Percentiles rank a stretch among this genome's conserved stretches.
Evolutionary conservation across 1,140 invertebrate species (phyloP).

Genomic region (Uloborus diversus): DNA sequence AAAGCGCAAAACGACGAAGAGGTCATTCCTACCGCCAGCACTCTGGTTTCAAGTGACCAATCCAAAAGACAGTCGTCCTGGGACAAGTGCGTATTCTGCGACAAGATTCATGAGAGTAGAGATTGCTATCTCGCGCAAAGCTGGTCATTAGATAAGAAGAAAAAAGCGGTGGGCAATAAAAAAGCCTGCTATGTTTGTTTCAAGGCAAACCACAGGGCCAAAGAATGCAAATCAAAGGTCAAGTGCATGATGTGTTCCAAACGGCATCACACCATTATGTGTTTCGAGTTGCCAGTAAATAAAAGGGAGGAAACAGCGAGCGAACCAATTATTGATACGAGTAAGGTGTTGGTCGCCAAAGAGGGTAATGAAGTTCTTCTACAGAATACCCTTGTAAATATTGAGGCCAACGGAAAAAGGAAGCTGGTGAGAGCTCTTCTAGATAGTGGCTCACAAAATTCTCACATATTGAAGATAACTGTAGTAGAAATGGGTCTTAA

Average conservation of each 20-base stretch:
- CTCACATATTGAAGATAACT: neutral
- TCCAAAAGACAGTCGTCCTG: neutral
- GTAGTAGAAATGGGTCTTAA: neutral
- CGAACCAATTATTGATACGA: neutral
- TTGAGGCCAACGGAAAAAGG: neutral
- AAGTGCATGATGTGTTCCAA: conserved; percentile 9
- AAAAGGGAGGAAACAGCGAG: neutral
- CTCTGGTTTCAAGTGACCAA: neutral
- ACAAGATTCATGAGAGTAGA: conserved; percentile 12
- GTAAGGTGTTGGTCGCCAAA: no score
- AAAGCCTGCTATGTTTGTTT: conserved; percentile 6
- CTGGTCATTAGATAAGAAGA: neutral
- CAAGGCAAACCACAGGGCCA: neutral
- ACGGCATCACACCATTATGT: neutral
- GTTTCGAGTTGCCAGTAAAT: neutral
- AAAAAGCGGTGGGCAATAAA: neutral
- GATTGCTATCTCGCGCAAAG: conserved; percentile 3
- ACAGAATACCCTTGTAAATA: neutral
- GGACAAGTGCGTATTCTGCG: neutral
- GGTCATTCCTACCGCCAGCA: conserved; percentile 15
- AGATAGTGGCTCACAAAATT: neutral
- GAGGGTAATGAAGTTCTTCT: neutral
- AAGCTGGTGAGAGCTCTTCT: neutral
- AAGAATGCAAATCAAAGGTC: neutral
- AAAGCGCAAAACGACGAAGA: neutral